These are phyloP conservation scores for Drosophila subsilvestris DNA, from an alignment of 2,888 invertebrate species.

Conservation along the genomic window DNA sequence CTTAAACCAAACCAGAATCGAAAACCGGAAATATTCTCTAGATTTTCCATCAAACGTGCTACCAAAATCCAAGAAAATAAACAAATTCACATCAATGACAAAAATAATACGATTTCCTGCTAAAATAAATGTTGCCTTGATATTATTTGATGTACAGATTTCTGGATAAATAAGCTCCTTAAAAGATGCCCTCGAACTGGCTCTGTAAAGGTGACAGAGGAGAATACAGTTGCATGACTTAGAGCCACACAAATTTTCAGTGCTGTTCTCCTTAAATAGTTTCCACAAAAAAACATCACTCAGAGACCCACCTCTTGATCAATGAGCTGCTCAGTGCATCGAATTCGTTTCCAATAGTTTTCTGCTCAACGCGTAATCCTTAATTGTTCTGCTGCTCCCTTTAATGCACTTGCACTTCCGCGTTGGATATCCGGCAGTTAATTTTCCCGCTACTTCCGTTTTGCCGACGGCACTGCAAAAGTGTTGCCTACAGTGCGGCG, in stretches of 20 bases:
- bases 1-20: no score
- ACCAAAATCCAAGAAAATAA: no score
- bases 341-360: neutral
- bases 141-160: neutral
- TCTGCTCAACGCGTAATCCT: slow-evolving; percentile 16
- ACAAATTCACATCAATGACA: neutral
- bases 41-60: no score
- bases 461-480: slow-evolving; percentile 57
- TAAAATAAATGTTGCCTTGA: neutral
- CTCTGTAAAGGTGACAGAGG: neutral
- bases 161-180: neutral
- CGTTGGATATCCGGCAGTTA: neutral
- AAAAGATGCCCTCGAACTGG: no score
- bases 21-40: no score
- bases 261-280: no score
- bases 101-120: neutral
- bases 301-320: slow-evolving; percentile 18
- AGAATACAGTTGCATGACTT: no score
- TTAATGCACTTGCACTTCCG: slow-evolving; percentile 7
- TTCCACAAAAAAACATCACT: neutral
- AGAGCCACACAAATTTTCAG: no score
- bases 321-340: neutral
- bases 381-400: neutral
- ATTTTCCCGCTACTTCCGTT: slow-evolving; percentile 1
- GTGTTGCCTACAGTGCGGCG: slow-evolving; percentile 59